A percentile compares a stretch with the other conserved stretches of the same genome.
Conservation (phyloP, 2,113 vertebrate species). For the Canis aureus region DNA sequence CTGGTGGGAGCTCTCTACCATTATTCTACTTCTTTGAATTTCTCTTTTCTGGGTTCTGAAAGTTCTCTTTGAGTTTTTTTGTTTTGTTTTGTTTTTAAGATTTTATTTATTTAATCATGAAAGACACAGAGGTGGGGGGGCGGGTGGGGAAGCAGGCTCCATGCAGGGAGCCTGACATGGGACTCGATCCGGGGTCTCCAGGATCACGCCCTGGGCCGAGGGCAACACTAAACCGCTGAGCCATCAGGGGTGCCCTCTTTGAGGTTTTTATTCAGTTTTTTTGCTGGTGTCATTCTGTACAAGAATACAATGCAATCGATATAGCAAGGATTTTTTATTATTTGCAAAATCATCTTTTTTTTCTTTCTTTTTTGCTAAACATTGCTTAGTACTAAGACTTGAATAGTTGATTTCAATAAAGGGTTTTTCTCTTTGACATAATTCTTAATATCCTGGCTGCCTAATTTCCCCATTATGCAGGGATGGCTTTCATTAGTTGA, state of each 20-base stretch:
- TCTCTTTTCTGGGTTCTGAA: neutral
- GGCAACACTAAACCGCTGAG: too few species aligned
- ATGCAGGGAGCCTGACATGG: too few species aligned
- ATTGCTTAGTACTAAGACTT: neutral
- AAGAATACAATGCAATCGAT: neutral
- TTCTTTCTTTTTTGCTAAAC: neutral
- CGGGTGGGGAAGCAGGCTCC: too few species aligned
- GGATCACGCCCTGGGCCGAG: too few species aligned
- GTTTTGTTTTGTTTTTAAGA: neutral
- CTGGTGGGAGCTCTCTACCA: neutral
- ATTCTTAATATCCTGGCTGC: neutral
- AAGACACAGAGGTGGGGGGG: too few species aligned
- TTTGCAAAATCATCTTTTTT: neutral
- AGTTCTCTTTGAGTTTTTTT: neutral
- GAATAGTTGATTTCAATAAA: neutral
- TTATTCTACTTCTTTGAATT: neutral
- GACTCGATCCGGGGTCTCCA: too few species aligned
- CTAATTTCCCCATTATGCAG: neutral
- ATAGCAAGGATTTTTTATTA: neutral
- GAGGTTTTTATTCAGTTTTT: neutral
- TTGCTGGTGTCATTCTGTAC: neutral
- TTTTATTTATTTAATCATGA: too few species aligned
- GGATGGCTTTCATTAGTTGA: too few species aligned
- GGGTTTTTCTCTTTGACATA: neutral
- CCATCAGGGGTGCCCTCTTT: too few species aligned